phyloP scores from a whole-genome alignment of 2,888 invertebrate genomes.

The Drymonia ruficornis region DNA sequence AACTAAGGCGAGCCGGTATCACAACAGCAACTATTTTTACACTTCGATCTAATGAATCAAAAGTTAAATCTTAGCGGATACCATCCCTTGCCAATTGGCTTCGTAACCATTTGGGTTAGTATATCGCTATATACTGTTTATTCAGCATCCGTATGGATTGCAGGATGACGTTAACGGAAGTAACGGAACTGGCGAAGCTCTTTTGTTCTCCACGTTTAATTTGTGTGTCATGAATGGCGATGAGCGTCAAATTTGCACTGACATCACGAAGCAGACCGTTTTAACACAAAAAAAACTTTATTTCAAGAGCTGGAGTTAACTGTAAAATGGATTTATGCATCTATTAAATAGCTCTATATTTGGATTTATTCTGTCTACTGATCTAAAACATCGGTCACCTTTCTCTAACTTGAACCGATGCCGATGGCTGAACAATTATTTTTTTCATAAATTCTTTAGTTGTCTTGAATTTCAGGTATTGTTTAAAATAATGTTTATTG shows the following conservation, averaged over 20 bases:
- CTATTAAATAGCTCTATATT: background rate
- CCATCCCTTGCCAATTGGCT: slow-evolving; percentile 41
- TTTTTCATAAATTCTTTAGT: background rate
- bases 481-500: background rate
- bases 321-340: slow-evolving; percentile 2
- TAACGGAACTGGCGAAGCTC: slow-evolving; percentile 56
- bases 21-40: background rate
- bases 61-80: slow-evolving; percentile 29
- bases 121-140: slow-evolving; percentile 48
- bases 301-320: slow-evolving; percentile 15
- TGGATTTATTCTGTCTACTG: background rate
- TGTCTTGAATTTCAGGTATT: background rate
- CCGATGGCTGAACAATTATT: background rate
- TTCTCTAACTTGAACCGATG: background rate
- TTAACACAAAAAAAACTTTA: slow-evolving; percentile 25
- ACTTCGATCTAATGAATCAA: slow-evolving; percentile 1
- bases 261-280: slow-evolving; percentile 23
- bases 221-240: slow-evolving; percentile 58
- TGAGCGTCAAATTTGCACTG: slow-evolving; percentile 42
- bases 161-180: slow-evolving; percentile 58
- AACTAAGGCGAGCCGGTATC: background rate
- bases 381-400: background rate
- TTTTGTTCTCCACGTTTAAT: slow-evolving; percentile 57
- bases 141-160: slow-evolving; percentile 48
- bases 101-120: slow-evolving; percentile 48